Evolutionary conservation across 1,140 invertebrate genomes (phyloP), one percentile per base, ranked within the genome.

Genomic region (Cotesia chilonis): DNA sequence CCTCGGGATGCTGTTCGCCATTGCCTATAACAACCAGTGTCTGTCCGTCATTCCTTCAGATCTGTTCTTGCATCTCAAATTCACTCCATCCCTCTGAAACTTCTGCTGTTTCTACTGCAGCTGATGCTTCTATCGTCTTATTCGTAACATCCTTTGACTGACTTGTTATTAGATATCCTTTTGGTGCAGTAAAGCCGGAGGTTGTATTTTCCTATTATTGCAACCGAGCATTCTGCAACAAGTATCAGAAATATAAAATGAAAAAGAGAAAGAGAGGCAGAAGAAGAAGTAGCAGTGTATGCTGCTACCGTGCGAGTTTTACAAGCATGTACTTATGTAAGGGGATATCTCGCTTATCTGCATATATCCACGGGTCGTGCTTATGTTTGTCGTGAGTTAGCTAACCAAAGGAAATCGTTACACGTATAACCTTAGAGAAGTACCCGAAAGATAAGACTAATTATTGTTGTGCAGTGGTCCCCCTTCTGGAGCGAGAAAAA

Each of bases 41-140:
- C 67, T 59, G 69, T 75, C 60, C 69, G 65, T 75, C 72, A 73
- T 66, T 57, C 73, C 54, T 60, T 37, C 37, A 36, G 36, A 36
- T 68, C 35, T 14, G 51, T 28, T 14, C 77, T 80, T 75, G 75
- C 79, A 81, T 83, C 82, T 86, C 83, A 84, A 85, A 85, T 85
- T 85, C 80, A 83, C 83, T 79, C 81, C 78, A 74, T 78, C 75
- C 79, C 74, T 76, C 75, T 73, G 74, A 66, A 38, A 57, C 65
- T 68, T 60, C 55, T 70, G 14, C 55, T 60, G 4, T 28, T 28
- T 3, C 66, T n/a, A 68, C 57, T 61, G 51, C 9, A 20, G 36
- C 63, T 17, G n/a, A 28, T 28, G 28, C 28, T 28, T 28, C 28
- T 28, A 28, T 28, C 20, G 60, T 64, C 41, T 14, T 61, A 41